Evolutionary conservation across 2,888 invertebrate genomes (phyloP).

Genomic region (Tachina lurida): DNA sequence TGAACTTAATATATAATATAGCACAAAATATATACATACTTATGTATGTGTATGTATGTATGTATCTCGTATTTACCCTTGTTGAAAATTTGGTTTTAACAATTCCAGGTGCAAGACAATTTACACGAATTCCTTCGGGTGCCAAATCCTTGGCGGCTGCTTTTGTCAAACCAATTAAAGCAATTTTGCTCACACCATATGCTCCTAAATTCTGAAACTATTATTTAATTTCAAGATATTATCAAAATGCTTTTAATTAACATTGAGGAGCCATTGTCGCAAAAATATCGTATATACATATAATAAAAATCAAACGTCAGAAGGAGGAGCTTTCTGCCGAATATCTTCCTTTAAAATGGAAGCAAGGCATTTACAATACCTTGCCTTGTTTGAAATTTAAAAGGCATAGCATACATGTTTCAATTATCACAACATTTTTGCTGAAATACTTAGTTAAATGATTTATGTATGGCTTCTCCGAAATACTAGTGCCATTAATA

Average conservation of each 20-base stretch:
- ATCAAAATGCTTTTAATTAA: conserved; percentile 85
- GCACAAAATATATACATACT: conserved; percentile 51
- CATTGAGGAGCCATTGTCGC: conserved; percentile 83
- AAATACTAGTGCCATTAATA: no score
- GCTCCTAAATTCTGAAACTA: conserved; percentile 88
- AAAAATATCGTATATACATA: no score
- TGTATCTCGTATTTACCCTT: conserved; percentile 84
- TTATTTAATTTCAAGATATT: neutral
- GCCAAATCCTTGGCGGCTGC: conserved; percentile 90
- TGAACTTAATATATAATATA: no score
- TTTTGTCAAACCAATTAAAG: conserved; percentile 94
- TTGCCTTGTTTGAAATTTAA: no score
- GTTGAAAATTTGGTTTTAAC: conserved; percentile 94
- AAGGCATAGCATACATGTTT: no score
- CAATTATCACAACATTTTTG: no score
- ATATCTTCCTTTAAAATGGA: no score
- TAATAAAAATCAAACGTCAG: neutral
- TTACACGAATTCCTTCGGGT: conserved; percentile 93
- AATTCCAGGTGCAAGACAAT: conserved; percentile 96
- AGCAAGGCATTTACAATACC: no score
- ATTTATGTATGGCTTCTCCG: no score
- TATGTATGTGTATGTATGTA: no score
- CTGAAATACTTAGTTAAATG: no score
- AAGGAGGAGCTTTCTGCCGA: no score
- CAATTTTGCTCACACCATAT: conserved; percentile 97